Evolutionary conservation across 37 sponge, comb jelly and placozoan species (phyloP), one percentile per base, ranked within the genome.

Genomic region (Cliona cf. orientalis): DNA sequence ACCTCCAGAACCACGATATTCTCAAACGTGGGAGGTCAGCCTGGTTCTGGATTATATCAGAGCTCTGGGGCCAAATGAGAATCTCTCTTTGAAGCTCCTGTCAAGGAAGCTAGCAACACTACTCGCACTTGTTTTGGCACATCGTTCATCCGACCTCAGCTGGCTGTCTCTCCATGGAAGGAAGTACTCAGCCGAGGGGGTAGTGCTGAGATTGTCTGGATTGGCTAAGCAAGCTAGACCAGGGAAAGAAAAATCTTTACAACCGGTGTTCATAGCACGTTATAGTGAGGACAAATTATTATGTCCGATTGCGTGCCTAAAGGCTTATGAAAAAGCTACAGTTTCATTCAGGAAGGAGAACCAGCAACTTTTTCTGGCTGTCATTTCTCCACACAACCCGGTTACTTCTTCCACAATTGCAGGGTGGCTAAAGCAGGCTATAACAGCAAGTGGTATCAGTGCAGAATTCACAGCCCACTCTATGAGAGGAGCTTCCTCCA

Each of bases 1-100:
- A 31, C 85, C 85, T 17, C 77, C 85, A 26, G 40, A 57, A 46
- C 85, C 77, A 9, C 45, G 39, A 65, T 84, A 84, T 46, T 23
- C 23, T 5, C 3, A 32, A 3, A 45, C 76, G 3, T 68, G 85
- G 87, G 74, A 86, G 17, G 74, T 79, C 3, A 17, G 22, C 6
- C 32, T 21, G 44, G 87, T 79, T 32, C 25, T 76, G 23, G 35
- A 39, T 22, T 83, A 22, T 28, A 35, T 83, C 1, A 9, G 63
- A 2, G 34, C 1, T 6, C 12, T 55, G 7, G 68, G 68, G 5
- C 55, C 42, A 2, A 86, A 84, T 33, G 28, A 61, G 2, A 14
- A 55, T 28, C 59, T 86, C 22, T 72, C 80, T 7, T 31, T 86
- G 55, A 65, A 74, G 32, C 49, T 35, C 2, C 74, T 86, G 2